These are phyloP conservation scores for Sminthurides aquaticus DNA, from an alignment of 2,888 invertebrate genomes.

Conservation along the genomic window DNA sequence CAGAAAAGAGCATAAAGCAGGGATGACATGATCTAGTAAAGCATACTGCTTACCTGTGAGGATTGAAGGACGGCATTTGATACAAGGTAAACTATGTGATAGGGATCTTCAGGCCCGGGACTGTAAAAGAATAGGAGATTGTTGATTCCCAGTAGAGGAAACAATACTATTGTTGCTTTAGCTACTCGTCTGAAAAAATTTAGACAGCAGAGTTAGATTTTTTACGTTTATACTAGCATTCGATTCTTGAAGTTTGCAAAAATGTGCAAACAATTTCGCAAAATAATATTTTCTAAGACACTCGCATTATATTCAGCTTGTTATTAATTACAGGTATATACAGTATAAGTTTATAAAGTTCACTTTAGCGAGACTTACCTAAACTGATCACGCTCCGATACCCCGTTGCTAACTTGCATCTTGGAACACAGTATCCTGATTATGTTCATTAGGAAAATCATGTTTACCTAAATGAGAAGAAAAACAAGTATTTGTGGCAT, in stretches of 20 bases:
- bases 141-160: constrained; percentile 53
- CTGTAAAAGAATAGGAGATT: constrained; percentile 50
- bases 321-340: no score
- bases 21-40: no score
- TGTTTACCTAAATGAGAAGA: constrained; percentile 44
- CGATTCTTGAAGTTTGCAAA: no score
- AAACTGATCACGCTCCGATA: constrained; percentile 42
- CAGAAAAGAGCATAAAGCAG: no score
- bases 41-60: constrained; percentile 41
- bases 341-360: no score
- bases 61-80: constrained; percentile 34
- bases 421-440: constrained; percentile 46
- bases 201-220: no score
- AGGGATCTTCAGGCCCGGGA: constrained; percentile 34
- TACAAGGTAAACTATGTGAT: constrained; percentile 26
- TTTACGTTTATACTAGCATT: no score
- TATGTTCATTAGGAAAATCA: constrained; percentile 45
- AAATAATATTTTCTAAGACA: no score
- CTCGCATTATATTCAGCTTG: no score
- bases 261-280: no score
- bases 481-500: no score
- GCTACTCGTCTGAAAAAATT: constrained; percentile 45
- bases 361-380: constrained; percentile 37
- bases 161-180: constrained; percentile 52
- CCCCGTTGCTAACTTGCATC: constrained; percentile 42